Conservation (phyloP, 2,888 invertebrate genomes). For the Bruchidius siliquastri region DNA sequence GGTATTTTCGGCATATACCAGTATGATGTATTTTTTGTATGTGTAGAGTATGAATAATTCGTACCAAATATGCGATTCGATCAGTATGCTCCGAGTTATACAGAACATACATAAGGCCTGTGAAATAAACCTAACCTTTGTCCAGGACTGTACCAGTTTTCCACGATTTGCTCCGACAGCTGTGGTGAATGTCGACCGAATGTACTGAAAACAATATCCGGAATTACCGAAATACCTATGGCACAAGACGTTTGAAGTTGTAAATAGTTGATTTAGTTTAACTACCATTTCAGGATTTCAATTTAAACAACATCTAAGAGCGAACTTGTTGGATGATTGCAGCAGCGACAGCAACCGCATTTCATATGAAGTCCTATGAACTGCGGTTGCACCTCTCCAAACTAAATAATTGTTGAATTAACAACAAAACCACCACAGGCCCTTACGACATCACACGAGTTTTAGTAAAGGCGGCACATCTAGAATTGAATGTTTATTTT, state of each 20-base stretch:
- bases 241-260: constrained; percentile 7
- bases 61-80: no score
- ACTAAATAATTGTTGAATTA: constrained; percentile 11
- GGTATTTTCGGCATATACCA: no score
- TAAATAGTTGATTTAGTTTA: constrained; percentile 14
- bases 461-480: neutral
- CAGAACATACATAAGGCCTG: no score
- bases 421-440: constrained; percentile 1
- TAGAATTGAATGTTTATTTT: neutral
- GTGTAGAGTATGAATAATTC: no score
- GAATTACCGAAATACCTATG: neutral
- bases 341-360: constrained; percentile 3
- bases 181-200: neutral
- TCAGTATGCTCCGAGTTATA: no score
- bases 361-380: constrained; percentile 8
- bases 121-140: neutral
- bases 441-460: neutral
- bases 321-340: constrained; percentile 9
- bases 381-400: constrained; percentile 5
- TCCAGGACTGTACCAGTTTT: neutral
- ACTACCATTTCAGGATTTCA: constrained; percentile 8
- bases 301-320: constrained; percentile 11
- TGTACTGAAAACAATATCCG: neutral
- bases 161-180: neutral
- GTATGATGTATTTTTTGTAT: no score